phyloP scores from a whole-genome alignment of 2,113 vertebrate genomes.

The Haemorhous mexicanus region DNA sequence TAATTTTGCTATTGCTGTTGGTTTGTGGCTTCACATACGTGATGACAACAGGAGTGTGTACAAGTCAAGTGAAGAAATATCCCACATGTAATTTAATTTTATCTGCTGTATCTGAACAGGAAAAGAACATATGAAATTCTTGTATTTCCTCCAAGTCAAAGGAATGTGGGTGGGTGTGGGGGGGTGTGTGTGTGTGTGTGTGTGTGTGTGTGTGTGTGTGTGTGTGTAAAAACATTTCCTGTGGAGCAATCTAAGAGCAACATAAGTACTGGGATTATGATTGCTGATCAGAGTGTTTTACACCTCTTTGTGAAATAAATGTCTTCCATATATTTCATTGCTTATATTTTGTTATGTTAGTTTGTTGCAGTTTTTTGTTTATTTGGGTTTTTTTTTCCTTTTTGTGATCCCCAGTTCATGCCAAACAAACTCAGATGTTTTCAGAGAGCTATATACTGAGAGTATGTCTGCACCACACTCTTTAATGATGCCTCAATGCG shows the following conservation, averaged over 20 bases:
- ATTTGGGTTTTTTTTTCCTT: not conserved
- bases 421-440: not conserved
- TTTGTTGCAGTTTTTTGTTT: not conserved
- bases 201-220: not conserved
- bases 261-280: not conserved
- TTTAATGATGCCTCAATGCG: not conserved
- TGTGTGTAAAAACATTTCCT: conserved; percentile 11
- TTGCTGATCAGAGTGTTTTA: conserved; percentile 2
- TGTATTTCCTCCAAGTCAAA: conserved; percentile 20
- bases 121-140: conserved; percentile 9
- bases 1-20: not conserved
- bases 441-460: not conserved
- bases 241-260: not conserved
- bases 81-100: conserved; percentile 31
- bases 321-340: not conserved
- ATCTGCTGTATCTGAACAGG: not conserved
- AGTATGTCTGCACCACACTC: not conserved
- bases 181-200: no score
- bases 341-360: not conserved
- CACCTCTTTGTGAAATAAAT: not conserved
- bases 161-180: not conserved
- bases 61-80: not conserved
- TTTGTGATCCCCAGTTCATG: not conserved
- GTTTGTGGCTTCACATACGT: conserved; percentile 12
- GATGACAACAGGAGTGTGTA: not conserved